Conservation (phyloP, 2,113 vertebrate species). For the Maylandia zebra region DNA sequence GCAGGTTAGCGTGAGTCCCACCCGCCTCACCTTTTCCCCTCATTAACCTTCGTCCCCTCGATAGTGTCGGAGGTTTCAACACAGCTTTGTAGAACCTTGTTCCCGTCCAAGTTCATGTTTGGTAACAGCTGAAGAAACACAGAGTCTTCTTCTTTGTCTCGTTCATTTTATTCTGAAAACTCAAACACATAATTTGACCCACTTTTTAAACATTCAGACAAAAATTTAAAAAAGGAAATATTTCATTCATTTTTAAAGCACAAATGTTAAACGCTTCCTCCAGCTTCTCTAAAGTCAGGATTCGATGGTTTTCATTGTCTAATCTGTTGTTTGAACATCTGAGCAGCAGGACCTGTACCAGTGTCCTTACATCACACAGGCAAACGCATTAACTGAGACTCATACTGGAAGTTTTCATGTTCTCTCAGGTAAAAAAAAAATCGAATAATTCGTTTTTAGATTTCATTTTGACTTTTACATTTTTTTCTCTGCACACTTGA, state of each 20-base stretch:
- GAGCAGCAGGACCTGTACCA: not conserved
- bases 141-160: not conserved
- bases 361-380: not conserved
- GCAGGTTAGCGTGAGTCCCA: not conserved
- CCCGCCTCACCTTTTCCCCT: constrained; percentile 20
- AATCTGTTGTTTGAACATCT: not conserved
- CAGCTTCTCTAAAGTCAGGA: not conserved
- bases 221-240: not conserved
- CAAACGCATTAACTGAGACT: not conserved
- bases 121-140: not conserved
- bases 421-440: rapidly evolving
- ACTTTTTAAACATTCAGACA: not conserved
- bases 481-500: not conserved
- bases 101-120: constrained; percentile 54
- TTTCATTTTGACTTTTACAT: not conserved
- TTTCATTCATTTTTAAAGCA: not conserved
- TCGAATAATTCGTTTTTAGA: not conserved
- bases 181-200: not conserved
- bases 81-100: not conserved
- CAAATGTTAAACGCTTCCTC: not conserved
- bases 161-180: not conserved
- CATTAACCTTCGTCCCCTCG: constrained; percentile 65
- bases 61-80: constrained; percentile 38
- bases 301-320: not conserved
- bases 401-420: not conserved